These are phyloP conservation scores for Saguinus midas DNA, from an alignment of 2,113 vertebrate genomes.

Conservation along the genomic window DNA sequence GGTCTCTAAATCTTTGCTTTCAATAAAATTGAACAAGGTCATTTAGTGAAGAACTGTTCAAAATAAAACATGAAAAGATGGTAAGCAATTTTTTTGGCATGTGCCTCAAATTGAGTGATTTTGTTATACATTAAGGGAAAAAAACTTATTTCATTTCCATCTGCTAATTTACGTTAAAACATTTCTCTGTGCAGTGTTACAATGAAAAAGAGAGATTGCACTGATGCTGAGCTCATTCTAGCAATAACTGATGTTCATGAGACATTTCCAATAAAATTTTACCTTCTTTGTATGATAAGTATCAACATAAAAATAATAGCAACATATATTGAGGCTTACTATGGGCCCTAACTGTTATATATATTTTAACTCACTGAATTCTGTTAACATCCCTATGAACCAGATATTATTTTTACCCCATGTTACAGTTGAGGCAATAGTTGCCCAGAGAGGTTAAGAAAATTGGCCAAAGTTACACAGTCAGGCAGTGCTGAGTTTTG, in stretches of 20 bases:
- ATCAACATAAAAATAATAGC: neutral
- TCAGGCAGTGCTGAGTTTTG: neutral
- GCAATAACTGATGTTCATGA: neutral
- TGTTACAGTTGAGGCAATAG: neutral
- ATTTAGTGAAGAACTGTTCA: neutral
- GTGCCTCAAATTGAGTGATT: neutral
- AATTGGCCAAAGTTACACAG: neutral
- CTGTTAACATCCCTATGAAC: neutral
- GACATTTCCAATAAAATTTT: neutral
- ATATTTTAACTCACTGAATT: neutral
- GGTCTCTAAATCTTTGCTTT: neutral
- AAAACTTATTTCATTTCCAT: neutral
- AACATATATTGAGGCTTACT: neutral
- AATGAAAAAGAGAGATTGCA: neutral
- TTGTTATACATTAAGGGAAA: neutral
- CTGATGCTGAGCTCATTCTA: neutral
- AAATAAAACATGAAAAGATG: neutral
- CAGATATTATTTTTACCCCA: neutral
- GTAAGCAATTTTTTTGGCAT: neutral
- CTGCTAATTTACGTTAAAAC: neutral
- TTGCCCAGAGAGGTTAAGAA: neutral
- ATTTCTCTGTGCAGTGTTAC: neutral
- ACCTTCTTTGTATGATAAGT: neutral
- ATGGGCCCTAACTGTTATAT: neutral
- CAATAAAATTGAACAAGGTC: neutral